phyloP scores from a whole-genome alignment of 2,797 vertebrate genomes.

The Anabacerthia variegaticeps region DNA sequence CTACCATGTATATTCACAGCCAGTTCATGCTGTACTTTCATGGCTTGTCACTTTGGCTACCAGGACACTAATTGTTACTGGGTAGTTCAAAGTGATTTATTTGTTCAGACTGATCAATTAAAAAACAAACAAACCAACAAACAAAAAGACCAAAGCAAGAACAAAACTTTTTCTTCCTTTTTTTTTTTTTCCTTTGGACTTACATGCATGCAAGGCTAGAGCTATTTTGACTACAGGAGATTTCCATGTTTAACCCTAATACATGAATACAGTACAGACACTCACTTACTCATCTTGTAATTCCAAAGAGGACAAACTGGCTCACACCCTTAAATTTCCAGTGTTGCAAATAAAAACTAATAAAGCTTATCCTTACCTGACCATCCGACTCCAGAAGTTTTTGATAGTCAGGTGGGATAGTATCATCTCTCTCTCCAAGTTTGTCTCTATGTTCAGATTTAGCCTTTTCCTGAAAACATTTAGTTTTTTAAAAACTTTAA shows the following conservation, averaged over 20 bases:
- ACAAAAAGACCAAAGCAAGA: background rate
- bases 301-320: background rate
- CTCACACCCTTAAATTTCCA: background rate
- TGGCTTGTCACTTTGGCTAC: background rate
- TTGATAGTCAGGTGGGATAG: slow-evolving; percentile 86
- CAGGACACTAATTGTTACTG: fast-evolving
- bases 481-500: background rate
- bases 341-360: background rate
- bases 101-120: background rate
- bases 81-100: background rate
- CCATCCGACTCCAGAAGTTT: slow-evolving; percentile 73
- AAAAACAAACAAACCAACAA: background rate
- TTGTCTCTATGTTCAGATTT: slow-evolving; percentile 72
- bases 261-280: background rate
- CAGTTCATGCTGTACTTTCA: background rate
- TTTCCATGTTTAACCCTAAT: background rate
- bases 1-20: background rate
- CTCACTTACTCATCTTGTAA: background rate
- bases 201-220: background rate
- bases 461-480: slow-evolving; percentile 72
- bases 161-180: background rate
- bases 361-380: slow-evolving; percentile 56
- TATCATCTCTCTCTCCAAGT: slow-evolving; percentile 86
- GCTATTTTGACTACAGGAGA: background rate
- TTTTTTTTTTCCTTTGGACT: fast-evolving